phyloP scores from a whole-genome alignment of 2,113 vertebrate genomes.

The Tapirus terrestris region DNA sequence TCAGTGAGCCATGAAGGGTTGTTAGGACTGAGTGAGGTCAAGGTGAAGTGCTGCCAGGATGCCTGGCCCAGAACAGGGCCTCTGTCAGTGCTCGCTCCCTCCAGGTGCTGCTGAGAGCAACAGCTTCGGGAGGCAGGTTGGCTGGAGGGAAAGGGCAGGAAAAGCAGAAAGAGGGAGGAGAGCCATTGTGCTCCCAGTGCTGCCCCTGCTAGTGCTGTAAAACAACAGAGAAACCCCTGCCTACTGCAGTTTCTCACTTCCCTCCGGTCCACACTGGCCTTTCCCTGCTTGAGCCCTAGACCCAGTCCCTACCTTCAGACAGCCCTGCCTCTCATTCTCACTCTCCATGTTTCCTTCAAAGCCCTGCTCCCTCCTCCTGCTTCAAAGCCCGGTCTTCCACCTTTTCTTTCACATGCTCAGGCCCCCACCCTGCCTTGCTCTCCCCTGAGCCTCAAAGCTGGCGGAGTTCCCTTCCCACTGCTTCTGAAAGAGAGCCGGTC shows the following conservation, averaged over 20 bases:
- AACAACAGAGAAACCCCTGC: too few relatives aligned
- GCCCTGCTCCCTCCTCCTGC: background rate
- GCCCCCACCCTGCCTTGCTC: background rate
- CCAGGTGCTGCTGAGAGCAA: background rate
- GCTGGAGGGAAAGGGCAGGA: background rate
- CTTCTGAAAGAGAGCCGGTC: background rate
- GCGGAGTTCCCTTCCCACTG: background rate
- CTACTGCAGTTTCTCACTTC: background rate
- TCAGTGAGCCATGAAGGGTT: background rate
- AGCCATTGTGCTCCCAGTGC: rapidly evolving
- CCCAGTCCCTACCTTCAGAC: background rate
- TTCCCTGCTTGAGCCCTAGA: background rate
- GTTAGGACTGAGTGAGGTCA: background rate
- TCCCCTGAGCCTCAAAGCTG: background rate
- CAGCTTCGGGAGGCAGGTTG: rapidly evolving
- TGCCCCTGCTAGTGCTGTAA: background rate
- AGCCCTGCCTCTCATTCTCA: background rate
- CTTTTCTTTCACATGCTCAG: background rate
- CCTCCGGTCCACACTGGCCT: too few relatives aligned
- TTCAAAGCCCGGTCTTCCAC: background rate
- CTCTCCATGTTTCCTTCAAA: background rate
- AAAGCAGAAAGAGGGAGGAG: too few relatives aligned
- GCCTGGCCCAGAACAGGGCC: background rate
- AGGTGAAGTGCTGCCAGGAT: background rate
- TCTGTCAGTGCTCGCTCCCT: too few relatives aligned